phyloP scores from a whole-genome alignment of 2,888 invertebrate genomes.

The Dichetophora obliterata region DNA sequence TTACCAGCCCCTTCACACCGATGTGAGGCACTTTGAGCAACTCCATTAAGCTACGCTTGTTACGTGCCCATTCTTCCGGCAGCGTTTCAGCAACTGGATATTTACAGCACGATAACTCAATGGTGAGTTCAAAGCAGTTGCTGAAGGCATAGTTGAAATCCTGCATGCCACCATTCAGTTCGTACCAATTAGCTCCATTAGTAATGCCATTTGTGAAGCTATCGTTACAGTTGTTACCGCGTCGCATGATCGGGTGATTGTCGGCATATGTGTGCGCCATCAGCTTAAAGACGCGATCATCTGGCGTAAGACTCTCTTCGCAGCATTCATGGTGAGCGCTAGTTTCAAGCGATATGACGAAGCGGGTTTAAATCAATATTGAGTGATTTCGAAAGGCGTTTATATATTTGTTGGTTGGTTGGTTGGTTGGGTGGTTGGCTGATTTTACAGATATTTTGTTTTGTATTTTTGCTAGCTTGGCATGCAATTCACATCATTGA shows the following conservation, averaged over 20 bases:
- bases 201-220: constrained; percentile 85
- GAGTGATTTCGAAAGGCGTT: neutral
- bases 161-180: constrained; percentile 94
- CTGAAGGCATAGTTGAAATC: constrained; percentile 97
- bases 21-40: constrained; percentile 87
- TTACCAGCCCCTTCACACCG: constrained; percentile 74
- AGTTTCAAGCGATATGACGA: neutral
- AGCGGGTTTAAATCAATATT: neutral
- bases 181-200: constrained; percentile 95
- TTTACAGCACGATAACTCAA: constrained; percentile 97
- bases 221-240: constrained; percentile 82
- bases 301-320: constrained; percentile 83
- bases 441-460: neutral
- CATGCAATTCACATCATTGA: neutral
- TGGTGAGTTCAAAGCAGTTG: constrained; percentile 96
- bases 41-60: constrained; percentile 86
- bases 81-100: constrained; percentile 83
- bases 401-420: neutral
- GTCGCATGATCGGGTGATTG: constrained; percentile 81
- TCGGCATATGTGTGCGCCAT: constrained; percentile 84
- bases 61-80: constrained; percentile 84
- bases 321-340: constrained; percentile 76
- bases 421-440: too few relatives aligned
- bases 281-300: constrained; percentile 83
- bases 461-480: neutral